Base-by-base conservation (phyloP, 2,888 invertebrate genomes). In the Drosophila meridionalis region DNA sequence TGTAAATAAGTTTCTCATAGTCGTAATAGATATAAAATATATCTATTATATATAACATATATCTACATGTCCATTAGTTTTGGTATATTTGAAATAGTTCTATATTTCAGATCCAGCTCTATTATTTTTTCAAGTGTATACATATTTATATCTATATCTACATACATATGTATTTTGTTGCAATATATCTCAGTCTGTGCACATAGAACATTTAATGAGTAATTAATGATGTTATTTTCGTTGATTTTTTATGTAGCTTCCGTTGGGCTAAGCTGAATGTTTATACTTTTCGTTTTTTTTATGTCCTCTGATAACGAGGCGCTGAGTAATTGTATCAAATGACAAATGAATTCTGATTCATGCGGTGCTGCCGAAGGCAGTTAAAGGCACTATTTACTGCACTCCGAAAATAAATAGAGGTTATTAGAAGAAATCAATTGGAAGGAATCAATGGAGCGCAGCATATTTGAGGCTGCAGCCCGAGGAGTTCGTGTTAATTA, bases 281-380 rank as follows among this genome's bases (percentile, higher is more conserved):
- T 65, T 30, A 32, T 52, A 20, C 1, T 11, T 7, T 47, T 47
- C 4, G 8, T 45, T 20, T 45, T 6, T 45, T 45, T 53, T 14
- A 43, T 50, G 45, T 56, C 30, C 26, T 9, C 20, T n/a, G 47
- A 73, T 73, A 73, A 53, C 43, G 68, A 40, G 28, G 20, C 72
- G 43, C 11, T 65, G 28, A 52, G 72, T 52, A 52, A 73, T 26
- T 45, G 26, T 11, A 28, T 30, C n/a, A 30, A 20, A 8, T 32
- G n/a, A 42, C 61, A 28, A 28, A 11, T 0, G 28, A 43, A 45
- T 14, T 43, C 32, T 72, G 59, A 72, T 55, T 60, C 42, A 69
- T 28, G 53, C 26, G 43, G 69, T 55, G 53, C 55, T 52, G n/a
- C 9, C 2, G 4, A 30, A n/a, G 26, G 42, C 45, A 12, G 26